Conservation (phyloP, 2,888 invertebrate species). For the Brachycybe producta region DNA sequence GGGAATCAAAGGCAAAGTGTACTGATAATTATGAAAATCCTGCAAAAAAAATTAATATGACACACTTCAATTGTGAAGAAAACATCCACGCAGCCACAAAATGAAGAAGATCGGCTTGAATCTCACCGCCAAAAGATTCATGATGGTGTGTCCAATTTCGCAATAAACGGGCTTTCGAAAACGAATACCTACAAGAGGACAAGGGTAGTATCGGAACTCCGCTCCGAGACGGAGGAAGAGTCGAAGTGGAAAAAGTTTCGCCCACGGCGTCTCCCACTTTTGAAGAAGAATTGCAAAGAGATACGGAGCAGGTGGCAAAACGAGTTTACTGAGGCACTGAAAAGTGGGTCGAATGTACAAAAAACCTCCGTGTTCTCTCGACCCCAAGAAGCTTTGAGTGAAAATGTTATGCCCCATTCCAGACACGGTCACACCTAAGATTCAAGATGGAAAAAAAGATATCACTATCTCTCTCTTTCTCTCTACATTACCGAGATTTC, state of each 20-base stretch:
- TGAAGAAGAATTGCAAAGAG: slow-evolving; percentile 65
- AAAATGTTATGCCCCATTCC: slow-evolving; percentile 56
- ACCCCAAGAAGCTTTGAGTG: slow-evolving; percentile 47
- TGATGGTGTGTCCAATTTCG: slow-evolving; percentile 76
- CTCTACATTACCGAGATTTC: background rate
- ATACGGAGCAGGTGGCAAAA: slow-evolving; percentile 57
- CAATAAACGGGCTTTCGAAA: slow-evolving; percentile 64
- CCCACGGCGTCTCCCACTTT: slow-evolving; percentile 69
- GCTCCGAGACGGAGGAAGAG: slow-evolving; percentile 65
- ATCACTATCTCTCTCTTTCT: too few species aligned
- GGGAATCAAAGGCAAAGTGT: slow-evolving; percentile 59
- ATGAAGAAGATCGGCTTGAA: too few species aligned
- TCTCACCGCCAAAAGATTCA: slow-evolving; percentile 56
- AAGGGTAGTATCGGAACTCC: slow-evolving; percentile 73
- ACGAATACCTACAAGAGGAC: slow-evolving; percentile 62
- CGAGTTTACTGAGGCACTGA: slow-evolving; percentile 63
- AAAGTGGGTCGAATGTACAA: slow-evolving; percentile 65
- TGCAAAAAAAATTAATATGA: slow-evolving; percentile 26
- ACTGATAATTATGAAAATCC: slow-evolving; percentile 72
- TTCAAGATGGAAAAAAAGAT: slow-evolving; percentile 14
- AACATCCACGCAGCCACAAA: background rate
- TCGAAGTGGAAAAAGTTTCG: slow-evolving; percentile 52
- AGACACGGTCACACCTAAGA: slow-evolving; percentile 54
- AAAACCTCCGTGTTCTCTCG: slow-evolving; percentile 64
- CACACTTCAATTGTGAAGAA: background rate